Conservation (phyloP, 2,113 vertebrate species). For the Chloropsis cyanopogon region DNA sequence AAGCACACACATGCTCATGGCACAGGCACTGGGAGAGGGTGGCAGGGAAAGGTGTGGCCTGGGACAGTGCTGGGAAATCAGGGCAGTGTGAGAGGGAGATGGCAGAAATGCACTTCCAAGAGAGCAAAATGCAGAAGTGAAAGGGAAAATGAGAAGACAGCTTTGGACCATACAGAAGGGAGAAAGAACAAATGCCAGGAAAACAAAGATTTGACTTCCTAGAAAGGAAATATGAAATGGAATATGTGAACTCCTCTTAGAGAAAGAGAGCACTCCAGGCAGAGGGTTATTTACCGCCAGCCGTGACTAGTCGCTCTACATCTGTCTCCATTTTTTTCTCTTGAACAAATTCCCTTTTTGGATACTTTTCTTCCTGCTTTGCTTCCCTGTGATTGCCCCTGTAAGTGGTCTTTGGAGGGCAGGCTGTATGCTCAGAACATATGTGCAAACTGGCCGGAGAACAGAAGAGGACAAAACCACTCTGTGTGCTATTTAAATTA, state of each 20-base stretch:
- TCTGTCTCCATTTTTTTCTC: slow-evolving; percentile 61
- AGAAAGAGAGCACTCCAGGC: slow-evolving; percentile 43
- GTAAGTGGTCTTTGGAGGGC: slow-evolving; percentile 66
- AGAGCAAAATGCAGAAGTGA: not conserved
- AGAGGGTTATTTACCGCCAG: slow-evolving; percentile 60
- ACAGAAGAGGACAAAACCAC: slow-evolving; percentile 63
- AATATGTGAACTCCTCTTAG: slow-evolving; percentile 16
- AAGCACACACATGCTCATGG: not conserved
- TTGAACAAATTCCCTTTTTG: slow-evolving; percentile 62
- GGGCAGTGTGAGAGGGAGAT: not conserved
- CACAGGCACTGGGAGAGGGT: not conserved
- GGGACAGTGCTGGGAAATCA: not conserved
- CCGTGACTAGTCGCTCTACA: slow-evolving; percentile 44
- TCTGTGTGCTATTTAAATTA: slow-evolving; percentile 59
- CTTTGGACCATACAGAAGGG: not conserved
- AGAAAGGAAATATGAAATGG: slow-evolving; percentile 50
- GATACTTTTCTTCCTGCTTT: slow-evolving; percentile 61
- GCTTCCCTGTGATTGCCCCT: slow-evolving; percentile 61
- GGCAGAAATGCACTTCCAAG: not conserved
- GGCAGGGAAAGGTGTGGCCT: not conserved
- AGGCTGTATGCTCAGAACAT: slow-evolving; percentile 56
- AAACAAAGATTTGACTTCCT: slow-evolving; percentile 19
- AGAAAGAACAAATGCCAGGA: slow-evolving; percentile 11
- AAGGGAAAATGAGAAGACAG: not conserved
- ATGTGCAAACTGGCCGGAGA: slow-evolving; percentile 64